Evolutionary conservation across 2,797 vertebrate genomes (phyloP).

Genomic region (Coregonus suidteri): DNA sequence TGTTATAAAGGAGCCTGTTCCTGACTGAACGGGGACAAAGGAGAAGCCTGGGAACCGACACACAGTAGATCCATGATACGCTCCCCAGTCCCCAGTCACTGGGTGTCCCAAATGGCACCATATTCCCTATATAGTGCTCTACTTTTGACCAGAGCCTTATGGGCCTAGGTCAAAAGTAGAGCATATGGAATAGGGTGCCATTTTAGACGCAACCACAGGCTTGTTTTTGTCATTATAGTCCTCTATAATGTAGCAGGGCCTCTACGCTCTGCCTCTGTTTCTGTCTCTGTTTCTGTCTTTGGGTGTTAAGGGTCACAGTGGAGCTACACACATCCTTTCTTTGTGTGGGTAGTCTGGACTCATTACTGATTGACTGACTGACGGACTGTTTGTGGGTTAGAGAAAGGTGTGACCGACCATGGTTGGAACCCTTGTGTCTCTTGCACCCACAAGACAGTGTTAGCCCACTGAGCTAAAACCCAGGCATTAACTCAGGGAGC

Average conservation of each 20-base stretch:
- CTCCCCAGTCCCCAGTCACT: conserved; percentile 47
- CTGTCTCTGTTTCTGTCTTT: neutral
- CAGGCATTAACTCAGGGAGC: neutral
- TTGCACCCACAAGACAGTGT: no score
- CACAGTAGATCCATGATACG: conserved; percentile 52
- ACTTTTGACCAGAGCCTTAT: neutral
- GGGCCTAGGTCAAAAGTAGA: neutral
- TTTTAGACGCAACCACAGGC: conserved; percentile 14
- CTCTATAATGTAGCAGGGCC: conserved; percentile 50
- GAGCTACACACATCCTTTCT: conserved; percentile 14
- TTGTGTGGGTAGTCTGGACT: conserved; percentile 36
- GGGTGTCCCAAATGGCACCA: conserved; percentile 45
- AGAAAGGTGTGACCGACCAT: neutral
- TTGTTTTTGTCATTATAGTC: conserved; percentile 59
- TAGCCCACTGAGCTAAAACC: no score
- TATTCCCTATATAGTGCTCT: neutral
- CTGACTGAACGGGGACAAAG: conserved; percentile 48
- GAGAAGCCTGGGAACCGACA: conserved; percentile 72
- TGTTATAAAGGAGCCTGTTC: conserved; percentile 5
- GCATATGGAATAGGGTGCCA: neutral
- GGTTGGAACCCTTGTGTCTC: no score
- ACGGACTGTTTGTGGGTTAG: conserved; percentile 24
- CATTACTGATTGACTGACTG: conserved; percentile 38
- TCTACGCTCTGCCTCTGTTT: conserved; percentile 14
- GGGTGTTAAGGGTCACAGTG: conserved; percentile 38